These are phyloP conservation scores for Myotis myotis DNA, from an alignment of 2,797 vertebrate species.

Conservation along the genomic window DNA sequence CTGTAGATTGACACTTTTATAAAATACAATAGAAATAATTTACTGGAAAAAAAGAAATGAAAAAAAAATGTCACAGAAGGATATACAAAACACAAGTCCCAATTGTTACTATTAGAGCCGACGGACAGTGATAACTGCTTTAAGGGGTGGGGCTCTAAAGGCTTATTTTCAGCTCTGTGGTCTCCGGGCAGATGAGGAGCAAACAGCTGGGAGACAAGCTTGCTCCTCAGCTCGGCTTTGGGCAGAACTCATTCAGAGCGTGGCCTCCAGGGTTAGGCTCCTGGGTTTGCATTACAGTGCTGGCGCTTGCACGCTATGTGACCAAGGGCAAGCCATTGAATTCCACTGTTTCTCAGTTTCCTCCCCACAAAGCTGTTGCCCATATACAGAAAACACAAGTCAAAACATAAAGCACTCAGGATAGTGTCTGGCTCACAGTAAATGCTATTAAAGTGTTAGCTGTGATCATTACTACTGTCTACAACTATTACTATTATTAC, in stretches of 20 bases:
- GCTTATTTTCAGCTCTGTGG: not conserved
- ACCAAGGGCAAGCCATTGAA: not conserved
- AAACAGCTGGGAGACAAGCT: not conserved
- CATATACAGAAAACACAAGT: not conserved
- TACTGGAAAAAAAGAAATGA: not conserved
- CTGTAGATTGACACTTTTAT: not conserved
- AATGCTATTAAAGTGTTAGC: not conserved
- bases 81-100: not conserved
- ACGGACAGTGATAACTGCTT: not conserved
- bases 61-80: not conserved
- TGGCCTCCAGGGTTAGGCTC: not conserved
- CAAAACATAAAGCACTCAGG: not conserved
- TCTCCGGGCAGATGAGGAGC: not conserved
- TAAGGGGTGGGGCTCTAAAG: not conserved
- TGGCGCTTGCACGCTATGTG: not conserved
- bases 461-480: accelerated
- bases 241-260: not conserved
- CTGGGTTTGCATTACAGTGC: not conserved
- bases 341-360: not conserved
- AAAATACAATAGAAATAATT: constrained; percentile 10
- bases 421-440: not conserved
- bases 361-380: not conserved
- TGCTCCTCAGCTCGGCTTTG: not conserved
- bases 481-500: not conserved
- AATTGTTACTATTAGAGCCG: not conserved